Base-by-base conservation (phyloP, 1,140 invertebrate genomes). In the Drosophila kurseongensis region DNA sequence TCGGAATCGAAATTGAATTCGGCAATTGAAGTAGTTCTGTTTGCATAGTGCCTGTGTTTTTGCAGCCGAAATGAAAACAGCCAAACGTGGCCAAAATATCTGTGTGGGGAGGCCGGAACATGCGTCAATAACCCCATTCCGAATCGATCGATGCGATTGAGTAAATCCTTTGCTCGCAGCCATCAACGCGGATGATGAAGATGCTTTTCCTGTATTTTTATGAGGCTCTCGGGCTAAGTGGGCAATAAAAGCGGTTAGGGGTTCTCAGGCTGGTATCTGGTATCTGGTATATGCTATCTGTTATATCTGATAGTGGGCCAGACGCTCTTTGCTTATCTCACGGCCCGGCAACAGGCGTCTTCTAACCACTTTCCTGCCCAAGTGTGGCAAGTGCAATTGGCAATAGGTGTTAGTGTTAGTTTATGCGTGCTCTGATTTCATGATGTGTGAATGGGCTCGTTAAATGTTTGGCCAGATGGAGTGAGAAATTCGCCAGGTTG, bases 121-220 rank as follows among this genome's bases (percentile, higher is more conserved):
- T 88, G 83, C 83, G 83, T 86, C 83, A 86, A 86, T 86, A 86
- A 86, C 83, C 83, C 47, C 83, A 88, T 86, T 86, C 55, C 47
- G 48, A 16, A 44, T 67, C 62, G 48, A 73, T 81, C 69, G 52
- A 58, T 62, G 45, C 61, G 60, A 69, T 77, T 73, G 54, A 63
- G 52, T 40, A 61, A 60, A 81, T 78, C 65, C 63, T 58, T 76
- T 57, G 40, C 50, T 45, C n/a, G 61, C 63, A 62, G 77, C 62
- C 65, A 75, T 44, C 42, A 41, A n/a, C 9, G 23, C 69, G 47
- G 50, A 50, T 75, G 60, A 76, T 76, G 62, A 77, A 76, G 82
- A 74, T 66, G 75, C 71, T 80, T 83, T 71, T 67, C 71, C 67
- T 57, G 72, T 71, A 69, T 65, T 75, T 78, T 82, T 75, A 47